Conservation (phyloP, 1,140 invertebrate genomes). For the Mamestra configurata region DNA sequence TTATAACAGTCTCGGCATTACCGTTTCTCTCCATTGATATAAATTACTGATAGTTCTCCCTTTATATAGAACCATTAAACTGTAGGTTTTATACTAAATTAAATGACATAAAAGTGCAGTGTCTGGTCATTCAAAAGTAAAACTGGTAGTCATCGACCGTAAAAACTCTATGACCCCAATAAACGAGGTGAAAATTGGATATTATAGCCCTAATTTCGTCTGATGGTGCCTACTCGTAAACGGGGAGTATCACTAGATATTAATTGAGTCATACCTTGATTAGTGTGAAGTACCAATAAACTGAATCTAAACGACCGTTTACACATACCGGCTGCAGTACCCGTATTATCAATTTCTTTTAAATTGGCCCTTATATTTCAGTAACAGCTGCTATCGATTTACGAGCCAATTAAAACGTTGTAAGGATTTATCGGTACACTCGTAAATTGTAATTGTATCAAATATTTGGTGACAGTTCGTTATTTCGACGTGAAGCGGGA, state of each 20-base stretch:
- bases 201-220: background rate
- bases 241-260: background rate
- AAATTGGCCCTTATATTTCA: conserved; percentile 78
- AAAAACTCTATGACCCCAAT: conserved; percentile 4
- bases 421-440: conserved; percentile 54
- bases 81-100: conserved; percentile 4
- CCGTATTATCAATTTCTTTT: conserved; percentile 77
- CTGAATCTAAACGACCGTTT: conserved; percentile 40
- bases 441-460: conserved; percentile 55
- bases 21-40: conserved; percentile 32
- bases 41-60: background rate
- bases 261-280: conserved; percentile 47
- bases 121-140: conserved; percentile 12
- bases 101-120: conserved; percentile 12
- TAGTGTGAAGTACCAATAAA: conserved; percentile 45
- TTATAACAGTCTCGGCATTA: conserved; percentile 24
- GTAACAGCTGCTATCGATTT: conserved; percentile 82
- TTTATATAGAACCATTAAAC: conserved; percentile 3
- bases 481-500: background rate
- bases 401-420: conserved; percentile 79
- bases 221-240: background rate
- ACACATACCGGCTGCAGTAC: conserved; percentile 54
- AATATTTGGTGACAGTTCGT: conserved; percentile 56
- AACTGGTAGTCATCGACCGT: background rate
- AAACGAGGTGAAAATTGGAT: conserved; percentile 16